Evolutionary conservation across 2,888 invertebrate genomes (phyloP).

Genomic region (Anagyrus pseudococci): DNA sequence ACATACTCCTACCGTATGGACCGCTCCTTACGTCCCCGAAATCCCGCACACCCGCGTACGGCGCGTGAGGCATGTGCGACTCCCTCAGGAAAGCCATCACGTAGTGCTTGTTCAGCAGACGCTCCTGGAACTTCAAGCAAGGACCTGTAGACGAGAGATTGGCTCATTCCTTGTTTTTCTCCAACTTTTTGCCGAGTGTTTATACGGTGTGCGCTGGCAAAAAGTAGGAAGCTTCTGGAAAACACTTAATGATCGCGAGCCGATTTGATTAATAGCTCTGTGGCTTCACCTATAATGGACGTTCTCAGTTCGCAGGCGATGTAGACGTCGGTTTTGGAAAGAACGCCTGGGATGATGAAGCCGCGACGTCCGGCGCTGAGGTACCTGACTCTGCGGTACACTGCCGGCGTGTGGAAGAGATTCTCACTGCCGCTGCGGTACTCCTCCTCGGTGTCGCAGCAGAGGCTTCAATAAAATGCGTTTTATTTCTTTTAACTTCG

Average conservation of each 20-base stretch:
- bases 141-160: slow-evolving; percentile 33
- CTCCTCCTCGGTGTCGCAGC: slow-evolving; percentile 29
- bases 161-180: no score
- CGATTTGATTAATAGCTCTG: no score
- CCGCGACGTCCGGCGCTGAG: slow-evolving; percentile 42
- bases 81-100: slow-evolving; percentile 37
- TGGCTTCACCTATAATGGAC: slow-evolving; percentile 42
- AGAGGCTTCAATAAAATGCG: slow-evolving; percentile 16
- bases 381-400: slow-evolving; percentile 41
- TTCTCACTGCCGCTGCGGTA: slow-evolving; percentile 39
- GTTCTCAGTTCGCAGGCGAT: slow-evolving; percentile 43
- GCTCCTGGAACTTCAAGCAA: slow-evolving; percentile 40
- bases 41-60: slow-evolving; percentile 36
- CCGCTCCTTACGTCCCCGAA: slow-evolving; percentile 36
- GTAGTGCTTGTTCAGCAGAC: slow-evolving; percentile 42
- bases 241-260: no score
- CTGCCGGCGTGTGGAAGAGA: slow-evolving; percentile 39
- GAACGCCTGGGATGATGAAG: slow-evolving; percentile 43
- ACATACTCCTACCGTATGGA: not conserved
- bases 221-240: no score
- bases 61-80: slow-evolving; percentile 39
- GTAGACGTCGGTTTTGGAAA: slow-evolving; percentile 41
- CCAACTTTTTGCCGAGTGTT: no score
- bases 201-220: no score
- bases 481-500: no score